A percentile compares a stretch with the other conserved stretches of the same genome.
Conservation (phyloP, 2,797 vertebrate species). For the Anguilla pacifica region DNA sequence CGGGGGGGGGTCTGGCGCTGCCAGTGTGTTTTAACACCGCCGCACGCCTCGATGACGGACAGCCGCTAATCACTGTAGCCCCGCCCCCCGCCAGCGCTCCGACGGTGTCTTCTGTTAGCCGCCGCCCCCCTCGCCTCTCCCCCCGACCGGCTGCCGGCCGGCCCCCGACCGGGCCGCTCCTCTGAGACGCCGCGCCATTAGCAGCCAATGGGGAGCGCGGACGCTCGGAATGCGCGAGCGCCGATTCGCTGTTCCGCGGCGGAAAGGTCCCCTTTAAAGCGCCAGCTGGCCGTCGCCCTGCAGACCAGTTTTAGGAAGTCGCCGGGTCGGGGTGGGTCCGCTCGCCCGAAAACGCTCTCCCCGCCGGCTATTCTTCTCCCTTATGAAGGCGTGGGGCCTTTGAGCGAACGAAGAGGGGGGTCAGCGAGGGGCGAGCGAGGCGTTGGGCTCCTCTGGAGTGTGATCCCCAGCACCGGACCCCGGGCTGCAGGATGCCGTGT, state of each 20-base stretch:
- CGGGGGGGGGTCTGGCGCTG: slow-evolving; percentile 16
- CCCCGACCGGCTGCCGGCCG: slow-evolving; percentile 53
- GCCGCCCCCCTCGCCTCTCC: slow-evolving; percentile 42
- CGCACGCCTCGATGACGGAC: slow-evolving; percentile 32
- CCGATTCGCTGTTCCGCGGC: slow-evolving; percentile 48
- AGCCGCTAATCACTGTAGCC: slow-evolving; percentile 53
- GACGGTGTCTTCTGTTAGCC: slow-evolving; percentile 40
- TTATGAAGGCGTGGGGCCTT: not conserved
- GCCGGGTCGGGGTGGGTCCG: not conserved
- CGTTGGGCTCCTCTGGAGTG: not conserved
- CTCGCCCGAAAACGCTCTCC: no score
- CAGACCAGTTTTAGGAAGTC: not conserved
- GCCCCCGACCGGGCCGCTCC: slow-evolving; percentile 45
- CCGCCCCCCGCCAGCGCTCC: slow-evolving; percentile 35
- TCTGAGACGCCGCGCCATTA: slow-evolving; percentile 48
- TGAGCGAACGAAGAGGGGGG: not conserved
- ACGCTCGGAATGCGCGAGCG: slow-evolving; percentile 55
- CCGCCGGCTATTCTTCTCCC: not conserved
- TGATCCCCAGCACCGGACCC: not conserved
- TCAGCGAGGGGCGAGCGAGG: no score
- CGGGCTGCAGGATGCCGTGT: not conserved
- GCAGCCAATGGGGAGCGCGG: slow-evolving; percentile 63
- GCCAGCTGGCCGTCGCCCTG: not conserved
- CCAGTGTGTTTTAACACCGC: slow-evolving; percentile 41
- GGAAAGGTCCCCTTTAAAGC: not conserved